Evolutionary conservation across 2,113 vertebrate genomes (phyloP).

Genomic region (Ochotona princeps): DNA sequence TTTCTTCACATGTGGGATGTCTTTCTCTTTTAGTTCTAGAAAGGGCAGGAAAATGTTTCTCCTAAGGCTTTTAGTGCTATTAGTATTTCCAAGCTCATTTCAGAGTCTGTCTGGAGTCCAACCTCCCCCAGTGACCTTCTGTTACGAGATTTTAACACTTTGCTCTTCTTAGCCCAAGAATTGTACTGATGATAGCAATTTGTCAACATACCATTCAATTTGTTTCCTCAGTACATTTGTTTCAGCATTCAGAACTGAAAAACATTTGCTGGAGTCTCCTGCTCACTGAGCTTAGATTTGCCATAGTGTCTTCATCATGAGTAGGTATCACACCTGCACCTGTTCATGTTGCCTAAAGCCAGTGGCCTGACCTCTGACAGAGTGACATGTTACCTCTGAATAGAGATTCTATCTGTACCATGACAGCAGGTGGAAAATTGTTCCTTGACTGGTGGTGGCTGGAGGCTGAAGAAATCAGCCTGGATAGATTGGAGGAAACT

Average conservation of each 20-base stretch:
- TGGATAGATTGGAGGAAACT: neutral
- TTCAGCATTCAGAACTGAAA: slow-evolving; percentile 27
- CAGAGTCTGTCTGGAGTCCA: neutral
- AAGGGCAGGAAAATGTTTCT: neutral
- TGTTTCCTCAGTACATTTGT: neutral
- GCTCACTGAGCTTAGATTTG: neutral
- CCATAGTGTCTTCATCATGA: neutral
- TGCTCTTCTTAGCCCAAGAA: neutral
- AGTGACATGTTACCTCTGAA: neutral
- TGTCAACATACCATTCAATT: neutral
- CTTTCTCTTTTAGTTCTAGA: neutral
- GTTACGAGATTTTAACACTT: neutral
- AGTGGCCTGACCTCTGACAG: neutral
- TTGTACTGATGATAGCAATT: neutral
- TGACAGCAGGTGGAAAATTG: neutral
- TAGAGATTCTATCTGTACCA: neutral
- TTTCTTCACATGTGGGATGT: slow-evolving; percentile 22
- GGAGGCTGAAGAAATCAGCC: neutral
- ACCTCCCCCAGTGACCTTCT: neutral
- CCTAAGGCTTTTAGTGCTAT: neutral
- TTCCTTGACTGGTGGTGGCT: neutral
- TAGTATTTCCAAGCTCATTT: slow-evolving; percentile 14
- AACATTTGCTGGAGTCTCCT: neutral
- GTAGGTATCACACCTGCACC: neutral
- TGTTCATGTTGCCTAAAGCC: neutral